A percentile compares a stretch with the other conserved stretches of the same genome.
These are phyloP conservation scores for Hanleya hanleyi DNA, from an alignment of 2,888 invertebrate genomes.

Conservation along the genomic window DNA sequence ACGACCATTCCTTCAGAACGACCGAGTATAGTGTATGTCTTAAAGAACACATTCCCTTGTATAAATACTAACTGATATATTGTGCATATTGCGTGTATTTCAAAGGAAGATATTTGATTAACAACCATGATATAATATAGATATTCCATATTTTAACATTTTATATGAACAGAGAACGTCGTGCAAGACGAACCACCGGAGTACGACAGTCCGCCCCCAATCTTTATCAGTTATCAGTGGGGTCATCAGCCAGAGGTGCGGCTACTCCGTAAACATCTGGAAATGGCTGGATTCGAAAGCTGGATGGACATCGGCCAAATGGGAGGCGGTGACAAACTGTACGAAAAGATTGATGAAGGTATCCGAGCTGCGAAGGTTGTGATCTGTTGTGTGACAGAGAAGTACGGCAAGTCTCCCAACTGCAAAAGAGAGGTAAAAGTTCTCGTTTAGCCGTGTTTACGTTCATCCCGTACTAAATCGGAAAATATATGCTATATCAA, in stretches of 20 bases:
- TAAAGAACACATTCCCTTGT: too few species aligned
- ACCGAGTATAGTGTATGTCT: too few species aligned
- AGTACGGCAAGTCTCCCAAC: conserved; percentile 70
- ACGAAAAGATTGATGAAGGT: conserved; percentile 68
- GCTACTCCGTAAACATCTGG: conserved; percentile 62
- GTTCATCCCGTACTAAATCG: too few species aligned
- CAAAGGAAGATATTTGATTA: too few species aligned
- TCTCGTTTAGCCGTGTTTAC: too few species aligned
- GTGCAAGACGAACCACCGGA: conserved; percentile 51
- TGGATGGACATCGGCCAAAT: conserved; percentile 73
- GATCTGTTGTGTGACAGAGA: conserved; percentile 62
- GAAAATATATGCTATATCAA: too few species aligned
- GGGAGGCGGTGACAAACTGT: conserved; percentile 72
- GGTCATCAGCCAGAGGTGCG: conserved; percentile 67
- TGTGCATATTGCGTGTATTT: too few species aligned
- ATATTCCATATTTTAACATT: too few species aligned
- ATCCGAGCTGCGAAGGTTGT: conserved; percentile 65
- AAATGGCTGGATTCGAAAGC: conserved; percentile 66
- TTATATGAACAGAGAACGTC: conserved; percentile 45
- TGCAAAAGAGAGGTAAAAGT: conserved; percentile 72
- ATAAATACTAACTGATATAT: too few species aligned
- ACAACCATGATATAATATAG: too few species aligned
- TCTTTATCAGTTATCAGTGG: conserved; percentile 70
- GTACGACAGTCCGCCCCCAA: conserved; percentile 38
- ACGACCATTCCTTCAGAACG: too few species aligned